Evolutionary conservation across 2,797 vertebrate genomes (phyloP).

Genomic region (Apogon talboti): DNA sequence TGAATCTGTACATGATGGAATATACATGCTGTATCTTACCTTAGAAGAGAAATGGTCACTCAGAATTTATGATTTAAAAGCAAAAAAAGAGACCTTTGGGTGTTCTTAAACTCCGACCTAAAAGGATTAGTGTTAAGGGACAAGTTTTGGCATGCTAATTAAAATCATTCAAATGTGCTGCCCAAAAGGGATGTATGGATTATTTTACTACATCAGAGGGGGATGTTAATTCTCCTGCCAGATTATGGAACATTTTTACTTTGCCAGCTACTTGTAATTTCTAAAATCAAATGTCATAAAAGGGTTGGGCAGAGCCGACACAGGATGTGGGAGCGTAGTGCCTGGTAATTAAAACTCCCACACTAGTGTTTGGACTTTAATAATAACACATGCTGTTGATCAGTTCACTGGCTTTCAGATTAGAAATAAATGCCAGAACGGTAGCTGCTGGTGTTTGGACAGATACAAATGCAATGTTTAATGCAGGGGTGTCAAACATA

Average conservation of each 20-base stretch:
- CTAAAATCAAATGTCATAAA: constrained; percentile 19
- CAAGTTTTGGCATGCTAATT: constrained; percentile 21
- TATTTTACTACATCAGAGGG: constrained; percentile 11
- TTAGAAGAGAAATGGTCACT: too few species aligned
- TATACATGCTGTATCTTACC: too few species aligned
- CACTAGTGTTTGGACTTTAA: constrained; percentile 28
- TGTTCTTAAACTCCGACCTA: neutral
- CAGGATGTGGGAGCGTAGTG: constrained; percentile 14
- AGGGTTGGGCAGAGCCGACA: constrained; percentile 23
- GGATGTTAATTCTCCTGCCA: constrained; percentile 3
- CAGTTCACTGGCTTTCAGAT: constrained; percentile 1
- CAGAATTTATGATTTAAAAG: too few species aligned
- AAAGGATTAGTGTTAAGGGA: constrained; percentile 19
- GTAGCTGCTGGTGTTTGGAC: constrained; percentile 6
- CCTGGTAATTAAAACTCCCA: constrained; percentile 51
- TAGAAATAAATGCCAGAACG: constrained; percentile 1
- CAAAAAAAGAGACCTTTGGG: constrained; percentile 8
- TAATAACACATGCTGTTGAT: constrained; percentile 8
- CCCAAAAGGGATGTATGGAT: constrained; percentile 23
- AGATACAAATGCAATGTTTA: neutral
- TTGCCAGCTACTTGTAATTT: constrained; percentile 19
- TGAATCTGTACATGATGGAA: too few species aligned
- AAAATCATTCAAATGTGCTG: constrained; percentile 30
- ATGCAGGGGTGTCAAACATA: neutral
- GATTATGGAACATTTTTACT: constrained; percentile 21